Evolutionary conservation across 1,140 invertebrate genomes (phyloP).

Genomic region (Oscheius sp.): DNA sequence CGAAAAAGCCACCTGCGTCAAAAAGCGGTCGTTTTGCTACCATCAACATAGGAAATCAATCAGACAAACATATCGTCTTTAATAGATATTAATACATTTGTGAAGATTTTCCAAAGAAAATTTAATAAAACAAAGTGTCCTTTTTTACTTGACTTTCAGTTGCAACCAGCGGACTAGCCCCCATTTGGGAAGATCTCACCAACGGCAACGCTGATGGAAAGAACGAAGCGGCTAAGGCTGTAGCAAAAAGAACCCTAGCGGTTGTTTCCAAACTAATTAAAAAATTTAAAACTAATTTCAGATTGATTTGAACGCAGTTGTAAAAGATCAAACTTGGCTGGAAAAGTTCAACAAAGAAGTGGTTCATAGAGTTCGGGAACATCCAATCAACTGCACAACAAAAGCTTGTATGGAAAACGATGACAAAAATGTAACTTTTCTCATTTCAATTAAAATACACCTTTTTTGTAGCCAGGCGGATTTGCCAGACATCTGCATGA

Average conservation of each 20-base stretch:
- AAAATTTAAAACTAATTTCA: not conserved
- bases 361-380: not conserved
- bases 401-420: not conserved
- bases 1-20: too few relatives aligned
- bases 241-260: not conserved
- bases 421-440: not conserved
- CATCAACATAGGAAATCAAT: too few relatives aligned
- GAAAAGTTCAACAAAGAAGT: not conserved
- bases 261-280: not conserved
- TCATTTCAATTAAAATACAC: not conserved
- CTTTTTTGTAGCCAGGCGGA: not conserved
- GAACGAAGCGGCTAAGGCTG: not conserved
- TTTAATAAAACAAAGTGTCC: too few relatives aligned
- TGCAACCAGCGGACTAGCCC: not conserved
- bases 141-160: too few relatives aligned
- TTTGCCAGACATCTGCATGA: slow-evolving; percentile 11
- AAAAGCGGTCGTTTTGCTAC: too few relatives aligned
- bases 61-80: too few relatives aligned
- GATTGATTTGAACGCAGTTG: not conserved
- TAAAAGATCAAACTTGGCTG: not conserved
- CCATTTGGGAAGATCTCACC: not conserved
- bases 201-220: not conserved
- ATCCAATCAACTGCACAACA: not conserved
- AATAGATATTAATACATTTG: too few relatives aligned
- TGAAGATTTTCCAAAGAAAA: too few relatives aligned